Evolutionary conservation across 64 coral and sea anemone genomes (phyloP), one percentile per base, ranked within the genome.

Genomic region (Stylophora pistillata): DNA sequence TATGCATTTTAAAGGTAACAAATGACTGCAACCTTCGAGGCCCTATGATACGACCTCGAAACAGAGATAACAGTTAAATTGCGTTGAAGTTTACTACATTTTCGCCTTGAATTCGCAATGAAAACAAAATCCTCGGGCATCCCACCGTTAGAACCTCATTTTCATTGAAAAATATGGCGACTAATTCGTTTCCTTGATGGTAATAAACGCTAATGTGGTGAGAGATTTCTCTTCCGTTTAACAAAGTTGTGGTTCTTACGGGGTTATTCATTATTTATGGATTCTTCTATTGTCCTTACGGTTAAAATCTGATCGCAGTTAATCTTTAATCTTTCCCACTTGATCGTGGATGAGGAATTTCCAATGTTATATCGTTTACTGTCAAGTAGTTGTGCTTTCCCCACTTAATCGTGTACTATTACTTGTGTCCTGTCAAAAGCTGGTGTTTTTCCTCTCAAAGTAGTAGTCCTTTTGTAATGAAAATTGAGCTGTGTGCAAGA

Each of bases 321-420:
- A 93, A 93, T 93, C 91, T 93, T 89, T 93, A 81, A 93, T 93
- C 91, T 89, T 89, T 75, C 47, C 62, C 32, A 70, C 6, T 70
- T 34, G 30, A 34, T 41, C 69, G 34, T 54, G 32, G 33, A 27
- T 52, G 80, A 70, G 80, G 80, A 84, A 69, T 84, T 62, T 41
- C 80, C 28, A 84, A 21, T 34, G 20, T 37, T 56, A 27, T 27
- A 4, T 56, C 53, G 15, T 23, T 53, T 78, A 53, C n/a, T 25
- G 31, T 70, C 47, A 54, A 53, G n/a, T 53, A 53, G 69, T 53
- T 84, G 10, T 27, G 18, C 61, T 25, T 84, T 21, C 15, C 11
- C 80, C 1, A 2, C 2, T 32, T 25, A 14, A 21, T 9, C 18
- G 23, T 15, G 4, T 20, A 20, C 47, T 17, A 55, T 12, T 77